Percentiles rank a stretch among this genome's conserved stretches.
Evolutionary conservation across 1,140 invertebrate genomes (phyloP).

Genomic region (Drosophila rhopaloa): DNA sequence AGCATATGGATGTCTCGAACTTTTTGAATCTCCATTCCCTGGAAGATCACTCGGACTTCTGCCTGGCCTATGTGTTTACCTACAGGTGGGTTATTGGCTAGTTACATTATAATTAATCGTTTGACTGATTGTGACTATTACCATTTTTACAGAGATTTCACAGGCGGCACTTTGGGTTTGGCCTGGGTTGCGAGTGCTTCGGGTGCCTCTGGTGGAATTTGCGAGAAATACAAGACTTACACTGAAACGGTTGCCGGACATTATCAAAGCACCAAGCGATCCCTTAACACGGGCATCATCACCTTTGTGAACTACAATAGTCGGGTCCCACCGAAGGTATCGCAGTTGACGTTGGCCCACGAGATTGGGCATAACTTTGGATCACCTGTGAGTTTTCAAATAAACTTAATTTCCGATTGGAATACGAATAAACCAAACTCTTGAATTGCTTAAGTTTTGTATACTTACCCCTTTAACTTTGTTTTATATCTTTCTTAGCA

Average conservation of each 20-base stretch:
- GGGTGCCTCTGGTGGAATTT: constrained; percentile 98
- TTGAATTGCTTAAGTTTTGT: too few species aligned
- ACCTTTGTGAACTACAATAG: constrained; percentile 99
- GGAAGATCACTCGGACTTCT: constrained; percentile 98
- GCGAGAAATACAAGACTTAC: constrained; percentile 98
- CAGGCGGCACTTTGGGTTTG: constrained; percentile 96
- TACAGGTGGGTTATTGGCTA: constrained; percentile 87
- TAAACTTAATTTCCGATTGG: too few species aligned
- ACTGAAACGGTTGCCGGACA: constrained; percentile 97
- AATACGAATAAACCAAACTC: too few species aligned
- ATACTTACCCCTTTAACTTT: neutral
- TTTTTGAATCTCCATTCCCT: constrained; percentile 99
- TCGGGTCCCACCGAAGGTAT: constrained; percentile 97
- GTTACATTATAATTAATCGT: neutral
- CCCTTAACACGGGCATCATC: constrained; percentile 99
- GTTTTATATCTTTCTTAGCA: constrained; percentile 87
- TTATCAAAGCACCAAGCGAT: constrained; percentile 96
- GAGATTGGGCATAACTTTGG: constrained; percentile 99
- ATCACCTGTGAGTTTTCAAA: constrained; percentile 90
- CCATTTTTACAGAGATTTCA: constrained; percentile 91
- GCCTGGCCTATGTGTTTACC: constrained; percentile 99
- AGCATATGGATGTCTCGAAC: constrained; percentile 99
- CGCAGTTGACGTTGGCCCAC: constrained; percentile 98
- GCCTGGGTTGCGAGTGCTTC: constrained; percentile 99
- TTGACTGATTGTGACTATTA: neutral